Conservation (phyloP, 2,113 vertebrate genomes). For the Hypanus sabinus region DNA sequence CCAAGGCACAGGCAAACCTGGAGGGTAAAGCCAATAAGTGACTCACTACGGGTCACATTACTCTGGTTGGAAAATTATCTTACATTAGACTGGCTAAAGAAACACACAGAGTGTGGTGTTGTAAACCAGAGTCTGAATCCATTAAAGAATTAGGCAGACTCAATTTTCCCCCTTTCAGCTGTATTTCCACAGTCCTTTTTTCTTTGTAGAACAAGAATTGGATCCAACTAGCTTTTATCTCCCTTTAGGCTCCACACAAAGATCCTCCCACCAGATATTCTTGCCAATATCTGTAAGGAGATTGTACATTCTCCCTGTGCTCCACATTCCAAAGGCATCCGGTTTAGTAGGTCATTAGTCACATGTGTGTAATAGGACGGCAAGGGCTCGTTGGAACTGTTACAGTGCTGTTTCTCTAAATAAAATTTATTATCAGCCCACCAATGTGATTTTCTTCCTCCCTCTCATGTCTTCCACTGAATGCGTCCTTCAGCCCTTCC, state of each 20-base stretch:
- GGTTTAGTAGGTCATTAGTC: no score
- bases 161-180: neutral
- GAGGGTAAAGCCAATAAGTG: neutral
- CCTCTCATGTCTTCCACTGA: neutral
- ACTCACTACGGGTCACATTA: neutral
- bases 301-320: no score
- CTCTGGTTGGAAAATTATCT: neutral
- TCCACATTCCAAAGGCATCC: no score
- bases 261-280: neutral
- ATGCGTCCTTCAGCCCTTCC: neutral
- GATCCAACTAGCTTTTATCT: neutral
- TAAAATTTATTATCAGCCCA: neutral
- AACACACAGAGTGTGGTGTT: neutral
- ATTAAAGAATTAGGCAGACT: neutral
- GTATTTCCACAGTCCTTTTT: neutral
- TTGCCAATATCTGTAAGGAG: no score
- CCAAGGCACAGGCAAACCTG: conserved; percentile 85
- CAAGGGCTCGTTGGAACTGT: no score
- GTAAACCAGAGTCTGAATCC: neutral
- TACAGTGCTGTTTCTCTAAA: no score
- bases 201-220: neutral
- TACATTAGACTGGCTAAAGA: neutral
- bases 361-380: no score
- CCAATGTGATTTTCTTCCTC: neutral
- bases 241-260: neutral